A percentile compares a stretch with the other conserved stretches of the same genome.
These are phyloP conservation scores for Phoebastria nigripes DNA, from an alignment of 2,797 vertebrate species.

Conservation along the genomic window DNA sequence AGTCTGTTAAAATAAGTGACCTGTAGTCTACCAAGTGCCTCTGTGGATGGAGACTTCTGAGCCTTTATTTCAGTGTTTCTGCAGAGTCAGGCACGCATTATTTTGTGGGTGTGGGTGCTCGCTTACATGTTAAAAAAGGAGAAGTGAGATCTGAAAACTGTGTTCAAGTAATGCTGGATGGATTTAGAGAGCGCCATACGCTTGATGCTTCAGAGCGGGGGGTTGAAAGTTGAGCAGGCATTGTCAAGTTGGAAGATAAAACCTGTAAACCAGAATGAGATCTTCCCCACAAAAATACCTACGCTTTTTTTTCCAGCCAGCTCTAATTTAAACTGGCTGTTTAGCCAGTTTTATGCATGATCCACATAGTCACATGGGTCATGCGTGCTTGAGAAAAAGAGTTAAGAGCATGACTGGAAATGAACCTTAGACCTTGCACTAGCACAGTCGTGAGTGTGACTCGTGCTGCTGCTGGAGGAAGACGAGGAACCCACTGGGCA, in stretches of 20 bases:
- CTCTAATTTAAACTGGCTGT: neutral
- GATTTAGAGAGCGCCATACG: neutral
- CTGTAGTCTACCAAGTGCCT: neutral
- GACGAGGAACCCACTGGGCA: neutral
- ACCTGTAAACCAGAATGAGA: neutral
- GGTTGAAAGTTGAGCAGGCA: neutral
- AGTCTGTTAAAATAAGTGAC: neutral
- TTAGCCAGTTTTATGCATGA: neutral
- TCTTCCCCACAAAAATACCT: neutral
- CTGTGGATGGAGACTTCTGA: neutral
- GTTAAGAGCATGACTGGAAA: neutral
- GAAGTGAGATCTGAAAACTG: neutral
- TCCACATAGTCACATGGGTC: neutral
- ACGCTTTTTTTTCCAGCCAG: neutral
- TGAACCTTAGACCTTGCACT: neutral
- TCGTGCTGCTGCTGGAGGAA: neutral
- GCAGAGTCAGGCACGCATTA: neutral
- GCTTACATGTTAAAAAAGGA: neutral
- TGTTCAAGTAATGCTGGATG: neutral
- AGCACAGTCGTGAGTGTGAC: rapidly evolving
- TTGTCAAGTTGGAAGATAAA: neutral
- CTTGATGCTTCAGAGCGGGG: neutral
- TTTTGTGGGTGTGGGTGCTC: neutral
- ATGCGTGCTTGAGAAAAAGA: rapidly evolving
- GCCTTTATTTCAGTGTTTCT: neutral